Base-by-base conservation (phyloP, 1,140 invertebrate species). In the Panagrolaimus sp. region DNA sequence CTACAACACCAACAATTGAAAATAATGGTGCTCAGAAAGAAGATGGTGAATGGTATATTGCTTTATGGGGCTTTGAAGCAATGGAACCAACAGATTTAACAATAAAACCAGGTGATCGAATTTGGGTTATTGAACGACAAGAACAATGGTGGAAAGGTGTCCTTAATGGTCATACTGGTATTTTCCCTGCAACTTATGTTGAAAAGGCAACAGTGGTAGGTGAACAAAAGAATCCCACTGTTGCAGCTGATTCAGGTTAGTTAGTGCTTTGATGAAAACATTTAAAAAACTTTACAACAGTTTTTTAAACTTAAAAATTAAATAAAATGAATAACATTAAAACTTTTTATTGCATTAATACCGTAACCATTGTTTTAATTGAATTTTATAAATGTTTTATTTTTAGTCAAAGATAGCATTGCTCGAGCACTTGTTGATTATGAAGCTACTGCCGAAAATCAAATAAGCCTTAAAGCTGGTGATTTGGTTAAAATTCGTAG, bases 131-230 rank as follows among this genome's bases (percentile, higher is more conserved):
- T 5, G 89, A 93, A 73, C 89, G 91, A 73, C 92, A 96, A 72
- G 93, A 92, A 7, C 93, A 98, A 81, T 98, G 95, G 95, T 98
- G 95, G 95, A 96, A 93, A 9, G 96, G 96, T 45, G 88, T 87
- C 63, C 89, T 95, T 74, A 91, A 88, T 47, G 89, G 89, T 46
- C 88, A 89, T 71, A 88, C 87, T 13, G 96, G 96, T 23, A 93
- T 98, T 71, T 98, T 98, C 84, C 96, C 96, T 7, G 84, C 84
- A 8, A 86, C 85, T 68, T 87, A 87, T 75, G 86, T 86, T 1
- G 83, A 84, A 65, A 82, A 83, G 66, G 75, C 81, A 62, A 79
- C 82, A 61, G 74, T 74, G 53, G 67, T 20, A 5, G 13, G 13
- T 43, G 61, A 31, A 16, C 65, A 25, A 45, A 23, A 1, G 31